These are phyloP conservation scores for Siniperca knerii DNA, from an alignment of 2,113 vertebrate species.

Conservation along the genomic window DNA sequence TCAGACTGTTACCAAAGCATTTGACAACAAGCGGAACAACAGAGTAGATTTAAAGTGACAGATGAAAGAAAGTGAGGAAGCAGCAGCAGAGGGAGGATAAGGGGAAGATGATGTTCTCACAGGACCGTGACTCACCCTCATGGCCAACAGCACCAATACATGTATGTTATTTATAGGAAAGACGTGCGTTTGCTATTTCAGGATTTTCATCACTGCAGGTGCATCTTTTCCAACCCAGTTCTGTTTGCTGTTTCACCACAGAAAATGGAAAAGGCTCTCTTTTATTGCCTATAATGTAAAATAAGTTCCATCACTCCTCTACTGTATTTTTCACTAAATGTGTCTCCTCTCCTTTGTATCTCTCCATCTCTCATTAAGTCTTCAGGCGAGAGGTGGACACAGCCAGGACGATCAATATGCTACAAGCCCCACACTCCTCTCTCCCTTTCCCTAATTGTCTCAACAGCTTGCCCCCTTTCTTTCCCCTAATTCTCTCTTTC, in stretches of 20 bases:
- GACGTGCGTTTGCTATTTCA: conserved; percentile 19
- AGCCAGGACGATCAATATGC: conserved; percentile 62
- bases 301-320: neutral
- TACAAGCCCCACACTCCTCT: neutral
- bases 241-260: neutral
- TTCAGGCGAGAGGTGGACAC: conserved; percentile 48
- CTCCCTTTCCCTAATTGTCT: conserved; percentile 45
- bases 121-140: conserved; percentile 67
- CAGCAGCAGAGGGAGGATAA: conserved; percentile 42
- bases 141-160: conserved; percentile 55
- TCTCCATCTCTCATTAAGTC: conserved; percentile 76
- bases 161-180: conserved; percentile 71
- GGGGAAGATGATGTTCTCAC: conserved; percentile 57
- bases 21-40: conserved; percentile 58
- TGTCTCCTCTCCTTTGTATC: conserved; percentile 39
- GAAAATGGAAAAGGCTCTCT: neutral
- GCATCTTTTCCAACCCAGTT: neutral
- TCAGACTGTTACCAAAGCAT: conserved; percentile 49
- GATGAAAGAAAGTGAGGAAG: conserved; percentile 58
- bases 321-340: neutral
- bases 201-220: conserved; percentile 35
- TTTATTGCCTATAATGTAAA: conserved; percentile 19
- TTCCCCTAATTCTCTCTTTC: conserved; percentile 18
- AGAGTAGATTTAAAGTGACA: conserved; percentile 70
- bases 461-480: conserved; percentile 27